Conservation (phyloP, 2,888 invertebrate genomes). For the Miltochrista miniata region DNA sequence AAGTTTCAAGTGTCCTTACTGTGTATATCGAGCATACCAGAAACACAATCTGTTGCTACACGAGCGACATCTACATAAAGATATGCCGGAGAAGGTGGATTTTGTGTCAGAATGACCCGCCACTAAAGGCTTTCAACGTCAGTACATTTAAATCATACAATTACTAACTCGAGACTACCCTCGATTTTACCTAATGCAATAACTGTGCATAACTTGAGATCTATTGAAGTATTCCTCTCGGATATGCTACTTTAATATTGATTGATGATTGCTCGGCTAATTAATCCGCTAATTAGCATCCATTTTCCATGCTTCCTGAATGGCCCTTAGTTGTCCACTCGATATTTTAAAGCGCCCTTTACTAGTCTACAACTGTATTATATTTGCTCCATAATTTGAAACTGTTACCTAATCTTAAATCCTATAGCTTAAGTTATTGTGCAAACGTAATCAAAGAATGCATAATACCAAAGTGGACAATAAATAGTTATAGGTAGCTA, state of each 20-base stretch:
- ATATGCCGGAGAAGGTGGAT: conserved; percentile 81
- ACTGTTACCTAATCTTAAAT: too few species aligned
- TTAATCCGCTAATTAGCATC: too few species aligned
- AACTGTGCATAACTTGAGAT: not conserved
- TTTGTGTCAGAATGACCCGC: conserved; percentile 79
- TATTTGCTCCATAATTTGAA: too few species aligned
- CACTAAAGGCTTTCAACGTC: conserved; percentile 61
- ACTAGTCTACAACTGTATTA: not conserved
- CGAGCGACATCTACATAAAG: conserved; percentile 81
- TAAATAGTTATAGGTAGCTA: too few species aligned
- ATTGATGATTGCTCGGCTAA: not conserved
- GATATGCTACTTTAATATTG: too few species aligned
- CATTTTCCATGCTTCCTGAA: not conserved
- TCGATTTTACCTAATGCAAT: conserved; percentile 29
- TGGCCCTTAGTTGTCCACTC: too few species aligned
- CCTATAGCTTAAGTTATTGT: too few species aligned
- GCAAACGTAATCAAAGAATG: too few species aligned
- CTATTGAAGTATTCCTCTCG: too few species aligned
- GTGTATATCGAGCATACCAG: conserved; percentile 87
- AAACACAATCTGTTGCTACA: conserved; percentile 84
- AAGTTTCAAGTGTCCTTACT: conserved; percentile 88
- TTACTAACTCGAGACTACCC: conserved; percentile 28
- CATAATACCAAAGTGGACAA: too few species aligned
- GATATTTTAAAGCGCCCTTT: not conserved
- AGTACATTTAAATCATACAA: conserved; percentile 52